Conservation (phyloP, 1,140 invertebrate genomes). For the Cyrtorhinus lividipennis region DNA sequence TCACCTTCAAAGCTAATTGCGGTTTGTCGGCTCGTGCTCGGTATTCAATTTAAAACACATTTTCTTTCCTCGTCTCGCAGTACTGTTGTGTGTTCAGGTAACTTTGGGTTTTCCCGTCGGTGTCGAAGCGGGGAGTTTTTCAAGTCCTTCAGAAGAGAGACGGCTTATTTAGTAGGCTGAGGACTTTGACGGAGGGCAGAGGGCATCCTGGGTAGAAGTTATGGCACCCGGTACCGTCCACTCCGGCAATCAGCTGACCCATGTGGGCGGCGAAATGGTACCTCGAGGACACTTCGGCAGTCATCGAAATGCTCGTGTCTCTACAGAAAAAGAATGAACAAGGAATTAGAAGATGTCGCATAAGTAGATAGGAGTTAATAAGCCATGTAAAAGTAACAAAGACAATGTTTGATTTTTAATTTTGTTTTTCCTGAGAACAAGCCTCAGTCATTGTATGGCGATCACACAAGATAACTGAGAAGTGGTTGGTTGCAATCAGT, state of each 20-base stretch:
- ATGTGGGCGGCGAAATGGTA: conserved; percentile 70
- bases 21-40: no score
- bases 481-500: no score
- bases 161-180: conserved; percentile 49
- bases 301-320: conserved; percentile 42
- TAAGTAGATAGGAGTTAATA: conserved; percentile 11
- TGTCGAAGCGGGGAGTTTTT: no score
- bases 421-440: no score
- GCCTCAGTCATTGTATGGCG: no score
- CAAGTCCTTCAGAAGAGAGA: background rate
- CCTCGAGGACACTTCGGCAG: conserved; percentile 48
- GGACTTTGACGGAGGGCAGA: conserved; percentile 44
- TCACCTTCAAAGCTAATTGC: no score
- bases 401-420: conserved; percentile 1
- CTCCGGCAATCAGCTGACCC: conserved; percentile 56
- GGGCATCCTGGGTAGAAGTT: conserved; percentile 56
- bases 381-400: conserved; percentile 16
- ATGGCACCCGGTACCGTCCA: conserved; percentile 54
- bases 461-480: no score
- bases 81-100: no score
- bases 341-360: conserved; percentile 10
- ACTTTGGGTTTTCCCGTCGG: background rate
- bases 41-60: no score
- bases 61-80: no score
- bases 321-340: conserved; percentile 31